Percentiles rank a stretch among this genome's conserved stretches.
Conservation (phyloP, 2,888 invertebrate species). For the Parasteatoda lunata region DNA sequence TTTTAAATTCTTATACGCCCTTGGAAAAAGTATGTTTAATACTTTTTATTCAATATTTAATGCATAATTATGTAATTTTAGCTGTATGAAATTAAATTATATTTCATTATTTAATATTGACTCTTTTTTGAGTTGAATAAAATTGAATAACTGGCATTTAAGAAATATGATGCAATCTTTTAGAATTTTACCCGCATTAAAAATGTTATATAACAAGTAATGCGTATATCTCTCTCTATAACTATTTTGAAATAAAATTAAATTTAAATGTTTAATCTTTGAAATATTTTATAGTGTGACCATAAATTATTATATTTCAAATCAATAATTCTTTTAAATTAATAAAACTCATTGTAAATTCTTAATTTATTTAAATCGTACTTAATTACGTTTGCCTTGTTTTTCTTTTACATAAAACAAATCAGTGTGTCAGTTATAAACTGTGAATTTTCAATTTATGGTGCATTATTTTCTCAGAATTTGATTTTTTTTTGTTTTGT, state of each 20-base stretch:
- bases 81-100: neutral
- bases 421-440: no score
- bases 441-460: no score
- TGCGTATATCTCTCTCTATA: neutral
- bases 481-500: no score
- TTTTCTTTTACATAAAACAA: no score
- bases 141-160: neutral
- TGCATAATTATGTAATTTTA: conserved; percentile 35
- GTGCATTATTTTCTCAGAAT: no score
- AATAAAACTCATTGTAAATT: no score
- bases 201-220: neutral
- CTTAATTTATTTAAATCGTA: no score
- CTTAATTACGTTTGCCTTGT: no score
- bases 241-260: neutral
- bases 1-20: conserved; percentile 47
- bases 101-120: neutral
- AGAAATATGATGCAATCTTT: neutral
- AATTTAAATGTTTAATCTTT: neutral
- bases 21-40: conserved; percentile 54
- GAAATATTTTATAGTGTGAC: no score
- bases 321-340: no score
- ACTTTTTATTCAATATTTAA: conserved; percentile 19
- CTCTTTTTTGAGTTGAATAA: neutral
- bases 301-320: no score
- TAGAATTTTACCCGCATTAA: neutral